A percentile compares a stretch with the other conserved stretches of the same genome.
Evolutionary conservation across 1,140 invertebrate species (phyloP).

Genomic region (Maconellicoccus hirsutus): DNA sequence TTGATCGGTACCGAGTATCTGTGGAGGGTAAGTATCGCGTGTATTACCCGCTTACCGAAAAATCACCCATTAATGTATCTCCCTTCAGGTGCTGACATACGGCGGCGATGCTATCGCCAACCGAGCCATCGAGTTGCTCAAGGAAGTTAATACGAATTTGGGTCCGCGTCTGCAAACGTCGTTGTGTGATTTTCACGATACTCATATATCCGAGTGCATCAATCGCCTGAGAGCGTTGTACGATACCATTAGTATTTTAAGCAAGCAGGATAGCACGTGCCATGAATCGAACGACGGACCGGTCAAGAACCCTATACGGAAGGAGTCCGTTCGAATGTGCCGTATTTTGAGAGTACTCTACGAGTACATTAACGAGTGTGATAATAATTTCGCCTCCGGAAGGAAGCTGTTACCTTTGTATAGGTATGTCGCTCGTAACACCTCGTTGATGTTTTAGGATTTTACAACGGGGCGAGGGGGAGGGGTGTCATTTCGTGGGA

Average conservation of each 20-base stretch:
- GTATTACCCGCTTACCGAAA: neutral
- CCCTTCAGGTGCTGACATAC: constrained; percentile 77
- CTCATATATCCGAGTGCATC: constrained; percentile 79
- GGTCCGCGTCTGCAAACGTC: constrained; percentile 68
- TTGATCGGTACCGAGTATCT: constrained; percentile 93
- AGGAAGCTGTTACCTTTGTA: constrained; percentile 77
- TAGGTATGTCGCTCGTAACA: constrained; percentile 40
- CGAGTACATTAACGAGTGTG: constrained; percentile 93
- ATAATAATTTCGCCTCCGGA: constrained; percentile 81
- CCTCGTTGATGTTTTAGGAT: too few species aligned
- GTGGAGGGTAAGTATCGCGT: constrained; percentile 61
- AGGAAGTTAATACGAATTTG: constrained; percentile 87
- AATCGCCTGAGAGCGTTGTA: constrained; percentile 76
- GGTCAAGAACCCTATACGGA: neutral
- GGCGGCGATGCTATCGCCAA: constrained; percentile 83
- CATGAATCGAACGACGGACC: neutral
- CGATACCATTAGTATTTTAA: constrained; percentile 50
- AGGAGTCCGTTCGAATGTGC: constrained; percentile 81
- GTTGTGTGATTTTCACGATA: constrained; percentile 73
- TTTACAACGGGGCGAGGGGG: too few species aligned
- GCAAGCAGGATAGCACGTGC: constrained; percentile 23
- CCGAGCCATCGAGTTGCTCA: constrained; percentile 79
- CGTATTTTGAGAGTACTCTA: constrained; percentile 86
- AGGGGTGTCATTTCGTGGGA: too few species aligned
- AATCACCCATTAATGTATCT: neutral